phyloP scores from a whole-genome alignment of 2,888 invertebrate genomes.

The Melikaiella ostensackeni region DNA sequence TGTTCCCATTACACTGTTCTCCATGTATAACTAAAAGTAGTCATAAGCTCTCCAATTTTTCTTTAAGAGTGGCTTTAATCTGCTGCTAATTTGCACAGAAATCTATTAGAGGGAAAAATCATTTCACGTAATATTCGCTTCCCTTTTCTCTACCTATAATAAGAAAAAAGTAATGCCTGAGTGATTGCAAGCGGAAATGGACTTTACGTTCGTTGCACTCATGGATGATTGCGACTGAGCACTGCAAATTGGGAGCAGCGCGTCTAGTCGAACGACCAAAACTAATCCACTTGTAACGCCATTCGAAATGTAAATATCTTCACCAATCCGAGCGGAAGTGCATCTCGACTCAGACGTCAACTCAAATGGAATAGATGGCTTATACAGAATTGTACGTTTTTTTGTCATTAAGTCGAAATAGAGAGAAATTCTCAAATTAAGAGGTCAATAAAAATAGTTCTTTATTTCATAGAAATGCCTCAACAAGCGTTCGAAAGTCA shows the following conservation, averaged over 20 bases:
- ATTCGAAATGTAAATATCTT: conserved; percentile 56
- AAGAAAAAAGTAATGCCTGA: background rate
- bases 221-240: background rate
- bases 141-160: background rate
- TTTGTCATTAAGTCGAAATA: too few species aligned
- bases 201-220: background rate
- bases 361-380: conserved; percentile 18
- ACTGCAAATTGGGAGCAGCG: background rate
- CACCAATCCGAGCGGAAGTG: conserved; percentile 52
- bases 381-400: conserved; percentile 6
- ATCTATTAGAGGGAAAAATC: background rate
- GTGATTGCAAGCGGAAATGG: background rate
- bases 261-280: background rate
- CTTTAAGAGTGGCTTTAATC: background rate
- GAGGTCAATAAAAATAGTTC: too few species aligned
- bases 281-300: conserved; percentile 15
- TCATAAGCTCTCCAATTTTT: background rate
- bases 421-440: too few species aligned
- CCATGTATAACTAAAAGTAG: background rate
- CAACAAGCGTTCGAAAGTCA: too few species aligned
- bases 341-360: conserved; percentile 43
- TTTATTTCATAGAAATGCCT: too few species aligned
- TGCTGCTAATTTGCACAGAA: background rate
- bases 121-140: background rate
- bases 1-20: background rate